Conservation (phyloP, 1,140 invertebrate species). For the Oryzaephilus surinamensis region DNA sequence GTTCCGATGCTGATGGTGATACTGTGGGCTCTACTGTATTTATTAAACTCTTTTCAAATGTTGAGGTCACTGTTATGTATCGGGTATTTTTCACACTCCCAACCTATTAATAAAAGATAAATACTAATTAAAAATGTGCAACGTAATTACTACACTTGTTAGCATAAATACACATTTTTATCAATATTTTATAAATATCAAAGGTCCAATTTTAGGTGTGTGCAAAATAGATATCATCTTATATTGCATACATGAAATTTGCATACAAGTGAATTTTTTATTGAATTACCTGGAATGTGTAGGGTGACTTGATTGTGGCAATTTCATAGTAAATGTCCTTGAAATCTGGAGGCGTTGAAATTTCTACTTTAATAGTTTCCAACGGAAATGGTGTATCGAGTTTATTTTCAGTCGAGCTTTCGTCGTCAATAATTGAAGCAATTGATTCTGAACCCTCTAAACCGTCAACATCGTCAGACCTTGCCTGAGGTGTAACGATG, state of each 20-base stretch:
- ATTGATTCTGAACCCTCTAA: conserved; percentile 55
- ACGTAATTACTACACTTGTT: too few relatives aligned
- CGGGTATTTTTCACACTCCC: conserved; percentile 77
- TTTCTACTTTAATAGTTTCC: conserved; percentile 74
- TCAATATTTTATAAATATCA: too few relatives aligned
- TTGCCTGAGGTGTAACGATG: conserved; percentile 27
- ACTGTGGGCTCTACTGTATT: conserved; percentile 41
- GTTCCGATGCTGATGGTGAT: conserved; percentile 53
- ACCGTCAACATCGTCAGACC: conserved; percentile 49
- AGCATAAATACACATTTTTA: too few relatives aligned
- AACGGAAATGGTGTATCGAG: conserved; percentile 50
- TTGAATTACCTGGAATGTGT: conserved; percentile 67
- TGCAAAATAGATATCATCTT: too few relatives aligned
- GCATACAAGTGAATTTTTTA: not conserved
- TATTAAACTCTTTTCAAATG: conserved; percentile 62
- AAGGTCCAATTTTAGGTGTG: too few relatives aligned
- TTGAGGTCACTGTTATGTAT: conserved; percentile 74
- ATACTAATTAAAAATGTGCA: too few relatives aligned
- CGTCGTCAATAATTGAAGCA: conserved; percentile 47
- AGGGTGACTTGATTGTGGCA: conserved; percentile 79
- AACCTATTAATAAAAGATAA: conserved; percentile 46
- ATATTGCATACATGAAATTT: too few relatives aligned
- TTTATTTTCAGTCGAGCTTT: conserved; percentile 45
- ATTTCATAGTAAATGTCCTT: conserved; percentile 77
- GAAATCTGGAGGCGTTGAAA: conserved; percentile 73